Evolutionary conservation across 1,140 invertebrate genomes (phyloP), one percentile per base, ranked within the genome.

Genomic region (Hyposmocoma kahamanoa): DNA sequence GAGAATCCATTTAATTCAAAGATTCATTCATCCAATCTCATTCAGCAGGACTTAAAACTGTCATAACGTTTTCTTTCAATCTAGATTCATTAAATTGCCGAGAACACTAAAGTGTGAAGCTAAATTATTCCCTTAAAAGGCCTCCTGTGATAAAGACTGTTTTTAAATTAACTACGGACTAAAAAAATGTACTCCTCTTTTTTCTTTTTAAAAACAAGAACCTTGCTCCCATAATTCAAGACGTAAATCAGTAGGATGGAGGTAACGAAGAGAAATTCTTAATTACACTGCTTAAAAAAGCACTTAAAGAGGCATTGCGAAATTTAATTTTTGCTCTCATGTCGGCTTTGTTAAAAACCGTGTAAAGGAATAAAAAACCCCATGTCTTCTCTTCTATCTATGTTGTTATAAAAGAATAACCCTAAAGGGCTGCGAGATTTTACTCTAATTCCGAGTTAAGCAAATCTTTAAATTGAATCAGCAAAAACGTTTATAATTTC

Each of bases 241-340:
- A 22, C 34, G 56, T 59, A 59, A 59, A 59, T 59, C 56, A 59
- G 51, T 30, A 43, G 39, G 42, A 22, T 4, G n/a, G 30, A 50
- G 30, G 56, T 58, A 50, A 51, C 44, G 52, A 45, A 48, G 52
- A 54, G 48, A 54, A 59, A 59, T 55, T 55, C 57, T 53, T 59
- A 59, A 55, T 59, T 59, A 59, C 49, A 30, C 17, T 47, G 52
- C 53, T 55, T 49, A 56, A 50, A 55, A 52, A 38, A 43, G 45
- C 46, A 56, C 53, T 59, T 43, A 50, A 26, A 43, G 19, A 28
- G 24, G 42, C 24, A 43, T 28, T 24, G 42, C 42, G 22, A 28
- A 43, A 43, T 43, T 43, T 43, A 43, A 43, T 41, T 41, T 41
- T 41, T 41, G 38, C 38, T 41, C 18, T 20, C 38, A 22, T 41